Conservation (phyloP, 2,888 invertebrate species). For the Hirtodrosophila cameraria region DNA sequence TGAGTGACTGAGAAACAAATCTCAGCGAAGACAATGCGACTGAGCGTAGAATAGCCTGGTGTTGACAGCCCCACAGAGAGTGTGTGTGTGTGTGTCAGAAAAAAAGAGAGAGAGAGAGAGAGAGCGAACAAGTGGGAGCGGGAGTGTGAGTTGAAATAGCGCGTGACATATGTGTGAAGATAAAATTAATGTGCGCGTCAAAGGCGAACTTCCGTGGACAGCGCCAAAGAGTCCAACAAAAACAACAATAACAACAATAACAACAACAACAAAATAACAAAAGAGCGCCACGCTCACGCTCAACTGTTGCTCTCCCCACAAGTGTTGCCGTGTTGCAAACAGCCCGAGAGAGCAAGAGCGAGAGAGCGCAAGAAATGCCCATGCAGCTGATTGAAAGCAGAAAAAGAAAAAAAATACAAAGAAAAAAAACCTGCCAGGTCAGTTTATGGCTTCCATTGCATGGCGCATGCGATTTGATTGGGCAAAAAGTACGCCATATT, state of each 20-base stretch:
- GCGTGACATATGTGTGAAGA: slow-evolving; percentile 78
- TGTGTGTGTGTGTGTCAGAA: slow-evolving; percentile 20
- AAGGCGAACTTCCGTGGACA: slow-evolving; percentile 66
- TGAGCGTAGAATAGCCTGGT: slow-evolving; percentile 58
- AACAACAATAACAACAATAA: slow-evolving; percentile 10
- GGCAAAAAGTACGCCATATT: slow-evolving; percentile 84
- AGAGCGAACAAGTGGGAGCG: background rate
- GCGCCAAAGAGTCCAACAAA: slow-evolving; percentile 25
- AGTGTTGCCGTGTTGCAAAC: slow-evolving; percentile 73
- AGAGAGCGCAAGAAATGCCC: slow-evolving; percentile 25
- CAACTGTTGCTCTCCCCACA: slow-evolving; percentile 68
- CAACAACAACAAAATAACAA: background rate
- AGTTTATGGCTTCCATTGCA: slow-evolving; percentile 69
- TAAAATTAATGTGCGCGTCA: slow-evolving; percentile 75
- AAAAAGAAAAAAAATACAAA: background rate
- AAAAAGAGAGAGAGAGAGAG: slow-evolving; percentile 25
- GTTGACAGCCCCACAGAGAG: slow-evolving; percentile 61
- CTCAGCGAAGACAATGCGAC: slow-evolving; percentile 74
- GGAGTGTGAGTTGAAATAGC: slow-evolving; percentile 42
- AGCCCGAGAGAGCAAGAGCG: slow-evolving; percentile 26
- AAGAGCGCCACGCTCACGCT: slow-evolving; percentile 57
- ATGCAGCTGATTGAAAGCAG: slow-evolving; percentile 35
- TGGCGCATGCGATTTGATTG: slow-evolving; percentile 84
- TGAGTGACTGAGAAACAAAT: slow-evolving; percentile 77
- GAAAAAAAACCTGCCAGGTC: slow-evolving; percentile 55